These are phyloP conservation scores for Scaptodrosophila lebanonensis DNA, from an alignment of 1,140 invertebrate genomes.

Conservation along the genomic window DNA sequence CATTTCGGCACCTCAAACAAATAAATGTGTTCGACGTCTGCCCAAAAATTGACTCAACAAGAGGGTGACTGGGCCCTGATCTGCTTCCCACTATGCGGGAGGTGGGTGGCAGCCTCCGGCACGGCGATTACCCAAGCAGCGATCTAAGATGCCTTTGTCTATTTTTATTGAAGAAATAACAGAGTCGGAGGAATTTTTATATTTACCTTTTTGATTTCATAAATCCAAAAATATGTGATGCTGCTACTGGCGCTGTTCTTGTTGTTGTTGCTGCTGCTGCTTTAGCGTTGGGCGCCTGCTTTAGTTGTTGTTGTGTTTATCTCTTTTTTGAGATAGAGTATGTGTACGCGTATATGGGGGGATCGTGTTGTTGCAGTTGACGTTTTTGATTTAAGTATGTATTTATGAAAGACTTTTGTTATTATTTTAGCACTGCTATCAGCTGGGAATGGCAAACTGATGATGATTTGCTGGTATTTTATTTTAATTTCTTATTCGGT, in stretches of 20 bases:
- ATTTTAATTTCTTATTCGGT: slow-evolving; percentile 47
- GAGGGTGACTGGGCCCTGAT: too few species aligned
- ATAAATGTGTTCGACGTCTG: slow-evolving; percentile 52
- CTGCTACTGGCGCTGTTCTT: slow-evolving; percentile 9
- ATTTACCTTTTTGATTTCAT: slow-evolving; percentile 73
- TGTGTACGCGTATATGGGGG: too few species aligned
- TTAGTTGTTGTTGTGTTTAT: slow-evolving; percentile 4
- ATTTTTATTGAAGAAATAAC: slow-evolving; percentile 54
- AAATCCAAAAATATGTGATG: slow-evolving; percentile 58
- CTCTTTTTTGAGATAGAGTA: not conserved
- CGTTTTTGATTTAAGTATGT: too few species aligned
- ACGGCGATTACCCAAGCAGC: too few species aligned
- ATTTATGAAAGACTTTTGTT: not conserved
- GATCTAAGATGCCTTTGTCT: too few species aligned
- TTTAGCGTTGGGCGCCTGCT: too few species aligned
- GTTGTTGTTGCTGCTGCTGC: slow-evolving; percentile 14
- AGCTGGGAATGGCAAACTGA: slow-evolving; percentile 24
- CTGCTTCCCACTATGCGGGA: slow-evolving; percentile 17
- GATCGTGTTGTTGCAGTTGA: too few species aligned
- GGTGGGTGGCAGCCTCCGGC: too few species aligned
- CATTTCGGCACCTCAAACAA: slow-evolving; percentile 62
- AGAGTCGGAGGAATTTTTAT: slow-evolving; percentile 31
- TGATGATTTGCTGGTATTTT: slow-evolving; percentile 46
- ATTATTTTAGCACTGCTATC: slow-evolving; percentile 1
- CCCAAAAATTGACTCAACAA: slow-evolving; percentile 20